A percentile compares a stretch with the other conserved stretches of the same genome.
phyloP scores from a whole-genome alignment of 2,113 vertebrate species.

The Felis catus region DNA sequence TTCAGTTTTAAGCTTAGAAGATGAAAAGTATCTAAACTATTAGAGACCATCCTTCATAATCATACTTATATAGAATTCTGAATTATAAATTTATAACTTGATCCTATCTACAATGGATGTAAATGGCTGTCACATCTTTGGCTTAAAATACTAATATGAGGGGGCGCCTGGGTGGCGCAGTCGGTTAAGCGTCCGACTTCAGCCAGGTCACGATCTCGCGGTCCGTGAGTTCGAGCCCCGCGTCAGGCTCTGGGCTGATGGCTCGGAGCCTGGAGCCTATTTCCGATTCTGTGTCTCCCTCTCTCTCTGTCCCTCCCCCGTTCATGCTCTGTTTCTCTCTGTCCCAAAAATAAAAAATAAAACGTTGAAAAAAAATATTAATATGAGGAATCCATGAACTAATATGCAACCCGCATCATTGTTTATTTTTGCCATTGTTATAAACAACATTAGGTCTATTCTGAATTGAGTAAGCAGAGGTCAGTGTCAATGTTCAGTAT shows the following conservation, averaged over 20 bases:
- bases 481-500: neutral
- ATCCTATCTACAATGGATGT: neutral
- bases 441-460: neutral
- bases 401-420: neutral
- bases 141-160: neutral
- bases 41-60: neutral
- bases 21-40: neutral
- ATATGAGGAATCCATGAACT: neutral
- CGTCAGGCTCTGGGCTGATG: no score
- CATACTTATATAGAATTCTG: neutral
- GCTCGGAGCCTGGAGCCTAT: no score
- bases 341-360: no score
- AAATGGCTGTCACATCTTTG: neutral
- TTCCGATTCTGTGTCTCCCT: no score
- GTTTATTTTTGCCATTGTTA: neutral
- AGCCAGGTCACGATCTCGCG: no score
- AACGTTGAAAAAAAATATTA: neutral
- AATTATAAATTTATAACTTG: conserved; percentile 1
- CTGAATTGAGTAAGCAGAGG: neutral
- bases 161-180: no score
- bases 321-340: no score
- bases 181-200: no score
- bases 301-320: no score
- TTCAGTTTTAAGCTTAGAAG: neutral
- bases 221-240: no score